Evolutionary conservation across 2,888 invertebrate genomes (phyloP).

Genomic region (Dromius quadrimaculatus): DNA sequence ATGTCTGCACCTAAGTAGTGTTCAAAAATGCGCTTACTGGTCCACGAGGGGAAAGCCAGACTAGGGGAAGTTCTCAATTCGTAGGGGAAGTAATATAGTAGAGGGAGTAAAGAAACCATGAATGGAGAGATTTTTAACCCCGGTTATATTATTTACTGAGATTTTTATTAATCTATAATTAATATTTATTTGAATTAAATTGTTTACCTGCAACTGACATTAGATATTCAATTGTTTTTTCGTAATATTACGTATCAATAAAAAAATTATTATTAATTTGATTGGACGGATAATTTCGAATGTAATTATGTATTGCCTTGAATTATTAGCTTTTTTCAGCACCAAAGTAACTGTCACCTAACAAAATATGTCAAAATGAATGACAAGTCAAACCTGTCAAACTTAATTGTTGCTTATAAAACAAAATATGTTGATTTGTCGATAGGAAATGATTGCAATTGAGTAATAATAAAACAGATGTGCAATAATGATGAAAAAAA

Average conservation of each 20-base stretch:
- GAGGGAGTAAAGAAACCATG: conserved; percentile 33
- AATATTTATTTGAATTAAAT: not conserved
- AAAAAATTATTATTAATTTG: too few relatives aligned
- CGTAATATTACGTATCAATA: too few relatives aligned
- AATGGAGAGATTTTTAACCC: conserved; percentile 48
- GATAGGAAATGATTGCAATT: too few relatives aligned
- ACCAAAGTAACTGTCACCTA: too few relatives aligned
- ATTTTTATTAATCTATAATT: not conserved
- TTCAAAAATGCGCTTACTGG: conserved; percentile 27
- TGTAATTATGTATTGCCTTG: too few relatives aligned
- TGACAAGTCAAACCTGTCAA: not conserved
- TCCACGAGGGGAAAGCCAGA: conserved; percentile 36
- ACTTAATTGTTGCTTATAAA: too few relatives aligned
- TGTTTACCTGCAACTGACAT: too few relatives aligned
- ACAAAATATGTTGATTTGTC: too few relatives aligned
- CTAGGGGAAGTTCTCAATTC: conserved; percentile 33
- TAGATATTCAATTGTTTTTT: too few relatives aligned
- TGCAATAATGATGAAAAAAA: conserved; percentile 18
- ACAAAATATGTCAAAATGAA: conserved; percentile 20
- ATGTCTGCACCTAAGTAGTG: not conserved
- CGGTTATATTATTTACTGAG: not conserved
- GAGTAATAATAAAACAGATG: conserved; percentile 7
- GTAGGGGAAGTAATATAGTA: conserved; percentile 37
- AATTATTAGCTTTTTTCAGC: too few relatives aligned
- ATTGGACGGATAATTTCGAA: too few relatives aligned